Percentiles rank a stretch among this genome's conserved stretches.
phyloP scores from a whole-genome alignment of 2,113 vertebrate genomes.

The human region GRCh38 chr2:134522001-134522500 shows the following conservation, averaged over 20 bases:
- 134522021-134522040: background rate
- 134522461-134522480: background rate
- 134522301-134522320: background rate
- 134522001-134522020: fast-evolving
- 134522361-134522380: background rate
- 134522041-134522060: background rate
- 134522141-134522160: background rate
- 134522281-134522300: background rate
- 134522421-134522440: background rate
- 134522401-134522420: background rate
- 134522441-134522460: background rate
- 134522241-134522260: background rate
- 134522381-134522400: background rate
- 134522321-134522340: background rate
- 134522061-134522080: background rate
- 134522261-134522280: background rate
- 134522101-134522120: background rate
- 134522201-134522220: background rate
- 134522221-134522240: background rate
- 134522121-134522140: background rate
- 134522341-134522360: background rate
- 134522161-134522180: background rate
- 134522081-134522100: background rate
- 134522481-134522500: background rate
- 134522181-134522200: background rate